Base-by-base conservation (phyloP, 2,797 vertebrate species). In the Takifugu rubripes region DNA sequence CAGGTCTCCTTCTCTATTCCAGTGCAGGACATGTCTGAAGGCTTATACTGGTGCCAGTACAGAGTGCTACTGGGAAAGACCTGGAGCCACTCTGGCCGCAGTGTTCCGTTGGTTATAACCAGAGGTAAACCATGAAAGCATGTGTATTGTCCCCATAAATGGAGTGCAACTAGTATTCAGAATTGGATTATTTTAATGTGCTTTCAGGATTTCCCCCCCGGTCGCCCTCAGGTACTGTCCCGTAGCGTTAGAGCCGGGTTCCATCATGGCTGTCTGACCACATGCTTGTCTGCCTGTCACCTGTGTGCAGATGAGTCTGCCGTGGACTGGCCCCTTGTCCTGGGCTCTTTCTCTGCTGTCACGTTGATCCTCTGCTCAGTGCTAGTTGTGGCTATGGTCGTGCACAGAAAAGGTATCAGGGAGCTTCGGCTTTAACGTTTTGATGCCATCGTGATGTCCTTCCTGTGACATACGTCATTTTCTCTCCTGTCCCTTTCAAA, bases 21-120 rank as follows among this genome's bases (percentile, higher is more conserved):
- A 0, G 80, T 76, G 9, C 84, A 72, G 62, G 79, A 82, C 3
- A 4, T 60, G 40, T 33, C 56, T 1, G 8, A 75, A 33, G 72
- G 52, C n/a, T 42, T 31, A 2, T 92, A 89, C 75, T 78, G 88
- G 53, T 92, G 90, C 59, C 83, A 84, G 56, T 92, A 92, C 78
- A 85, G 66, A 0, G 59, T 84, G 45, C 51, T 12, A 1, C 56
- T 91, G 66, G 81, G 66, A 21, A 52, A 10, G 2, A 52, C 42
- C 0, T 85, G 83, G 84, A 80, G 52, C 3, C 0, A 49, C 11
- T 92, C 91, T 12, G 67, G 77, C 24, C 62, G 25, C 49, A 92
- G 91, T 59, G 8, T 5, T 9, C 36, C 83, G 3, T 26, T 91
- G 42, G 29, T 54, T 50, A 50, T 90, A 5, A 64, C 69, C 11